Base-by-base conservation (phyloP, 2,888 invertebrate genomes). In the Leptopilina drosophilae region DNA sequence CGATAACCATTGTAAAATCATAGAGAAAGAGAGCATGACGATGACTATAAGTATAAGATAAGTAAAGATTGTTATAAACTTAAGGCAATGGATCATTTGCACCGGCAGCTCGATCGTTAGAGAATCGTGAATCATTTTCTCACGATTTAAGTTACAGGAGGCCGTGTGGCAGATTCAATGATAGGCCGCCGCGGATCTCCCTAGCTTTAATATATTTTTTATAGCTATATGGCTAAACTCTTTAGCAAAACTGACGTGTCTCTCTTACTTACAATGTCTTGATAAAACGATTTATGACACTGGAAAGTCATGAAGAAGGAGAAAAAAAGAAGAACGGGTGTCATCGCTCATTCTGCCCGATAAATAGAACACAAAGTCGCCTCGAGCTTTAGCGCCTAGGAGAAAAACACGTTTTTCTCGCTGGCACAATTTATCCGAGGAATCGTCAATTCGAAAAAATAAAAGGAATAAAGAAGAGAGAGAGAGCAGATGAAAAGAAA, bases 91-190 rank as follows among this genome's bases (percentile, higher is more conserved):
- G 69, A 69, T 73, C 53, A 53, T 73, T 73, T 33, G 56, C 73
- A 73, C 73, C 73, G 53, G 56, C 73, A 73, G 73, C 73, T 26
- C 73, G 73, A 73, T 73, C 73, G 73, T 73, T 33, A 73, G 73
- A 73, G 73, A 73, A 33, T 73, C 73, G 73, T 73, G 73, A 73
- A 73, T 73, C 73, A 73, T 56, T 73, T 73, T 73, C 73, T 56
- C 73, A 73, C 73, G 73, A 73, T 73, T 73, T 56, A 46, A 69
- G 69, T 73, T 73, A 53, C 69, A 73, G 69, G 26, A 73, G 69
- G 69, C 69, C 6, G 42, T 73, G 53, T 73, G 53, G 69, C 69
- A 73, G 69, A 73, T 73, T 73, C 73, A 20, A 20, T 20, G 20
- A 20, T 20, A 20, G 20, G 20, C 20, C 49, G 49, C 49, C 49